These are phyloP conservation scores for Blomia tropicalis DNA, from an alignment of 2,888 invertebrate species.

Conservation along the genomic window DNA sequence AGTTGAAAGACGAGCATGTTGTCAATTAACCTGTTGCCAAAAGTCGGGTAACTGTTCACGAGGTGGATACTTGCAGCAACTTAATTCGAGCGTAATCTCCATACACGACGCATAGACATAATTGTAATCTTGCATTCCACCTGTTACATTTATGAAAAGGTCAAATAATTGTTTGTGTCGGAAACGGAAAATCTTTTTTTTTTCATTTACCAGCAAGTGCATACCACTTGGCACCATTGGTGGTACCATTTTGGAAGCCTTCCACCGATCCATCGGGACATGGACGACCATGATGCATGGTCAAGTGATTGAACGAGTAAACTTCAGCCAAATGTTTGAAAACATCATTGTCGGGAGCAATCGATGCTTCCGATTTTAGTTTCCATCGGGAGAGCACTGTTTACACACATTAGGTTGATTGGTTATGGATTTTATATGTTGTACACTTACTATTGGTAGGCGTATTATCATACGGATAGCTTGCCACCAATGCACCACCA, in stretches of 20 bases:
- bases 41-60: slow-evolving; percentile 59
- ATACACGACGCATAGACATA: slow-evolving; percentile 82
- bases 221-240: slow-evolving; percentile 88
- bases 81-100: slow-evolving; percentile 84
- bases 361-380: slow-evolving; percentile 34
- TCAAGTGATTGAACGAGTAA: slow-evolving; percentile 71
- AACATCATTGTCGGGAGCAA: slow-evolving; percentile 80
- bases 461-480: slow-evolving; percentile 91
- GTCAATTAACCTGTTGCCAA: too few relatives aligned
- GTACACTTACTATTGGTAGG: slow-evolving; percentile 69
- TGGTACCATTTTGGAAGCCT: slow-evolving; percentile 71
- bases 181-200: too few relatives aligned
- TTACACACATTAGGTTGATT: background rate
- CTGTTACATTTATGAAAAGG: slow-evolving; percentile 39
- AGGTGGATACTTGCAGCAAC: slow-evolving; percentile 82
- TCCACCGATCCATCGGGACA: slow-evolving; percentile 45
- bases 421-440: slow-evolving; percentile 33
- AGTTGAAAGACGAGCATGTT: too few relatives aligned
- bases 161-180: background rate
- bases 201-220: slow-evolving; percentile 51
- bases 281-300: slow-evolving; percentile 68
- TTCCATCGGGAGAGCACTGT: slow-evolving; percentile 24
- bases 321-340: slow-evolving; percentile 66
- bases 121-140: slow-evolving; percentile 86
- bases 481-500: slow-evolving; percentile 85